Evolutionary conservation across 2,113 vertebrate species (phyloP).

Genomic region (Megaptera novaeangliae): DNA sequence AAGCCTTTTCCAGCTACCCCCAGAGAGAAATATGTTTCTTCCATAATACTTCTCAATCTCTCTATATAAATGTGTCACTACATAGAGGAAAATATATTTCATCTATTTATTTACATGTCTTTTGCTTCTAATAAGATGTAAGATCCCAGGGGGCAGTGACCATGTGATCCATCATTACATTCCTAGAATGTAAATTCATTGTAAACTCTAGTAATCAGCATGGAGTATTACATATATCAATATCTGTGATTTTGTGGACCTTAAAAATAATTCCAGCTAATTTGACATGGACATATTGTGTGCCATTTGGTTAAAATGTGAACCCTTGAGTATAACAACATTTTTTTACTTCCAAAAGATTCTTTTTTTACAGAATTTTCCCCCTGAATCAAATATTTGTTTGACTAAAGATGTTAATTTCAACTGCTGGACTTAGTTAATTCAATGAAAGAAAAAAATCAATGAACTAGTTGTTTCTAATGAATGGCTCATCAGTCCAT

Average conservation of each 20-base stretch:
- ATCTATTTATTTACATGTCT: not conserved
- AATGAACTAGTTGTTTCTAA: not conserved
- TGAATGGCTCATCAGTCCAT: not conserved
- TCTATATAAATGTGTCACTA: not conserved
- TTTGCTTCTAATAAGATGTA: not conserved
- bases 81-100: not conserved
- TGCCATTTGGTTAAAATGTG: not conserved
- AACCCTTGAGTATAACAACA: not conserved
- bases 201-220: not conserved
- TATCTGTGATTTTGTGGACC: not conserved
- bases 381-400: not conserved
- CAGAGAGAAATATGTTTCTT: not conserved
- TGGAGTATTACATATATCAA: not conserved
- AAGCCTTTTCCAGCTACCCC: not conserved
- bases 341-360: not conserved
- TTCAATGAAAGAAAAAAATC: not conserved
- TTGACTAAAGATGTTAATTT: not conserved
- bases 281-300: not conserved
- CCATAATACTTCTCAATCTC: not conserved
- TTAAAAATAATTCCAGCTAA: slow-evolving; percentile 10
- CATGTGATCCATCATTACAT: not conserved
- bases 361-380: not conserved
- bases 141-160: not conserved
- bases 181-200: not conserved
- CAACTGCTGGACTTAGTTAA: not conserved